Conservation (phyloP, 2,888 invertebrate genomes). For the Sthenelais limicola region DNA sequence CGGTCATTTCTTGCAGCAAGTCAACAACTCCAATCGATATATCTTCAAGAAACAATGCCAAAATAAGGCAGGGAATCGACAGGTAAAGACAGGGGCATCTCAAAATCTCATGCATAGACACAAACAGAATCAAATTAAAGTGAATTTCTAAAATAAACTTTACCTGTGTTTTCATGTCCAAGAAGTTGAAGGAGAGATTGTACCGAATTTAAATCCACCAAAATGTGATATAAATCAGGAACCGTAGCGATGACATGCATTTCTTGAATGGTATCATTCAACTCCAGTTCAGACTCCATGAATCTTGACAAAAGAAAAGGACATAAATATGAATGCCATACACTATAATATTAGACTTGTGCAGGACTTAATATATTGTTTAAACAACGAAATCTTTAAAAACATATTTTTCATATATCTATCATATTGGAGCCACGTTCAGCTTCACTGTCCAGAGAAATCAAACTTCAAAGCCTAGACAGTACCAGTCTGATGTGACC, state of each 20-base stretch:
- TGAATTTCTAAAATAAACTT: neutral
- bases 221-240: conserved; percentile 92
- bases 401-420: no score
- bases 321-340: no score
- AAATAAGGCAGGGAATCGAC: neutral
- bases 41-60: conserved; percentile 57
- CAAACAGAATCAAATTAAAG: neutral
- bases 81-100: no score
- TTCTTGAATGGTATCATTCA: conserved; percentile 90
- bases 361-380: no score
- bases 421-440: no score
- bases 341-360: no score
- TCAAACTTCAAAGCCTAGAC: no score
- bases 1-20: conserved; percentile 89
- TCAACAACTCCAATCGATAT: conserved; percentile 86
- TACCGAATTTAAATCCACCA: conserved; percentile 91
- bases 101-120: neutral
- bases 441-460: no score
- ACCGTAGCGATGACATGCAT: conserved; percentile 93
- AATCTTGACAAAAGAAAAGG: no score
- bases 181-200: conserved; percentile 92
- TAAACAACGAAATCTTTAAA: no score
- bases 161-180: conserved; percentile 95
- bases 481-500: no score
- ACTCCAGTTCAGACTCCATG: conserved; percentile 95